Percentiles rank a stretch among this genome's conserved stretches.
These are phyloP conservation scores for Scyliorhinus canicula DNA, from an alignment of 2,797 vertebrate species.

Conservation along the genomic window DNA sequence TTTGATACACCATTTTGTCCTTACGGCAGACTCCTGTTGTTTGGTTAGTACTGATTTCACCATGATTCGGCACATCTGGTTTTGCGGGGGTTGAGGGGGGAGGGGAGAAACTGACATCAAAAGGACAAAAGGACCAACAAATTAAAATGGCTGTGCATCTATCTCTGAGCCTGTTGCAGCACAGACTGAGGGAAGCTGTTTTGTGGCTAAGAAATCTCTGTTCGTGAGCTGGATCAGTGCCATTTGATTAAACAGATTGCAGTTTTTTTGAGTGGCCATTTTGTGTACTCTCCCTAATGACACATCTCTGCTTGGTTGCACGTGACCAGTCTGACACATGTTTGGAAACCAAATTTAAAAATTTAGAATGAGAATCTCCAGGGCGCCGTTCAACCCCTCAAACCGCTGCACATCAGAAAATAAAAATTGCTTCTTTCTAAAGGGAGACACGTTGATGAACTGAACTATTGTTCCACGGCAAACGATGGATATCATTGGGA, in stretches of 20 bases:
- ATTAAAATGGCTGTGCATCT: not conserved
- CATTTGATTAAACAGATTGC: conserved; percentile 31
- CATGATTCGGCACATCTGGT: not conserved
- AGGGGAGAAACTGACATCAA: not conserved
- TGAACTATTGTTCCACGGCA: not conserved
- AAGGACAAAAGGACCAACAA: not conserved
- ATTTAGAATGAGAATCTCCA: not conserved
- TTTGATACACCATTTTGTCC: not conserved
- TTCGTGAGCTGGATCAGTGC: not conserved
- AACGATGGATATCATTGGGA: not conserved
- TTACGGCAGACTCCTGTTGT: not conserved
- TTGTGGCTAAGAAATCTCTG: not conserved
- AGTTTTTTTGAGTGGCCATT: conserved; percentile 20
- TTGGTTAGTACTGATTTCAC: not conserved
- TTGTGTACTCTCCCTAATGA: not conserved
- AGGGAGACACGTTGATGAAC: not conserved
- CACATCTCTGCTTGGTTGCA: not conserved
- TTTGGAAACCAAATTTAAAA: not conserved
- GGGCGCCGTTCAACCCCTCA: not conserved
- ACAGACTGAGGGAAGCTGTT: not conserved
- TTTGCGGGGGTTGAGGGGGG: too few species aligned
- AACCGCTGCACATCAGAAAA: not conserved
- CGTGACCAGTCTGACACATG: not conserved
- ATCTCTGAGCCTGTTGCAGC: not conserved
- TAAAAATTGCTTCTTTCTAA: conserved; percentile 18